Evolutionary conservation across 1,140 invertebrate species (phyloP).

Genomic region (Plectrocnemia conspersa): DNA sequence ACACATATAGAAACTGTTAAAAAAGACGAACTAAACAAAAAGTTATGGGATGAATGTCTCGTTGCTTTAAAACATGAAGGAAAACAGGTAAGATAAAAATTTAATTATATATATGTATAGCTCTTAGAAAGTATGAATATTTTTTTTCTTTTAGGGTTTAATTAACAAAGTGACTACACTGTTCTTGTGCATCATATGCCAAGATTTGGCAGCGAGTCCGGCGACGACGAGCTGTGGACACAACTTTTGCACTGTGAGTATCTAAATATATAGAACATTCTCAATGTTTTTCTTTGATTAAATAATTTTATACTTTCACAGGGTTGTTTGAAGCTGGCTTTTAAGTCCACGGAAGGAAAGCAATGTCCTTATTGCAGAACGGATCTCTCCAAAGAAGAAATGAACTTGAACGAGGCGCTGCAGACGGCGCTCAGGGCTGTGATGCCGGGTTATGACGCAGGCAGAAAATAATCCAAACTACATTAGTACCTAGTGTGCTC

Average conservation of each 20-base stretch:
- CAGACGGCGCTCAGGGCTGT: constrained; percentile 51
- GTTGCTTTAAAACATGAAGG: constrained; percentile 44
- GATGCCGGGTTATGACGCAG: constrained; percentile 62
- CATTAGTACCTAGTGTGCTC: neutral
- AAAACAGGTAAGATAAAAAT: constrained; percentile 46
- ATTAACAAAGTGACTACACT: constrained; percentile 60
- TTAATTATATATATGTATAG: constrained; percentile 3
- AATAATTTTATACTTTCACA: constrained; percentile 34
- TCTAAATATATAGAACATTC: neutral
- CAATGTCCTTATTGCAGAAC: constrained; percentile 66
- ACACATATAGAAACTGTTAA: constrained; percentile 51
- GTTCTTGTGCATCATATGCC: constrained; percentile 78
- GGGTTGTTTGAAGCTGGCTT: constrained; percentile 64
- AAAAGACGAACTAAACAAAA: constrained; percentile 58
- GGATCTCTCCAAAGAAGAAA: constrained; percentile 55
- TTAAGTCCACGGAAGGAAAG: constrained; percentile 57
- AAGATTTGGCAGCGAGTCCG: constrained; percentile 68
- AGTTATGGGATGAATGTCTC: constrained; percentile 64
- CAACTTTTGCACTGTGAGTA: constrained; percentile 69
- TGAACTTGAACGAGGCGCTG: constrained; percentile 55
- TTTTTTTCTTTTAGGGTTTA: constrained; percentile 50
- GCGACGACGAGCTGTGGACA: constrained; percentile 72
- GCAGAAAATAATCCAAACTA: constrained; percentile 38
- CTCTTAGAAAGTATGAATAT: neutral
- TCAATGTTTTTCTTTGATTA: neutral